Evolutionary conservation across 2,797 vertebrate genomes (phyloP), one percentile per base, ranked within the genome.

Genomic region (Chromis chromis): DNA sequence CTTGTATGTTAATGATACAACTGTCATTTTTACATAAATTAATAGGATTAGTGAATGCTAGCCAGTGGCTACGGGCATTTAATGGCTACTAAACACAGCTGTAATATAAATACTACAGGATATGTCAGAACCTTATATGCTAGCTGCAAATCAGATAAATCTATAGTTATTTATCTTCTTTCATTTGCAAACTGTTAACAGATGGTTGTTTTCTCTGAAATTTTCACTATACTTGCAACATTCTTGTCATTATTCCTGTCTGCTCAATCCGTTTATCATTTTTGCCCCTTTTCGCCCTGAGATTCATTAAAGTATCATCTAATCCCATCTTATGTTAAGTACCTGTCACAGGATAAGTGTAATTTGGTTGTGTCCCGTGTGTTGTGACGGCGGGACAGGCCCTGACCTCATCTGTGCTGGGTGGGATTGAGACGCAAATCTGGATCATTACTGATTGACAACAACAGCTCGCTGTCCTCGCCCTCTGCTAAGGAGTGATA

Each of bases 341-440:
- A 79, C 63, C 69, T 71, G 80, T 79, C 79, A 81, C 17, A 0
- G 81, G 79, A 84, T 79, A 21, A 86, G 68, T 64, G 78, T 70
- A 72, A 28, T 83, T 81, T 74, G 56, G 59, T 68, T 70, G 59
- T 53, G 72, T 76, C 56, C 44, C 62, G 65, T 52, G 67, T 78
- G 83, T 75, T 73, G 70, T 58, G 68, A 62, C 64, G 58, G 67
- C 13, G 10, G 59, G 24, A 22, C 60, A 6, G 44, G 89, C 69
- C 65, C 53, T 54, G 66, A 89, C 73, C 70, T 89, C 85, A 89
- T 89, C 84, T 90, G 79, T n/a, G 48, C 62, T 60, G 82, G 67
- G 59, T 82, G 76, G 82, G 83, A 89, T 83, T 84, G 85, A 87
- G 64, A 81, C 80, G 67, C 76, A 88, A 86, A 89, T 89, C 85